Percentiles rank a stretch among this genome's conserved stretches.
Conservation (phyloP, 2,888 invertebrate species). For the Erebia epiphron region DNA sequence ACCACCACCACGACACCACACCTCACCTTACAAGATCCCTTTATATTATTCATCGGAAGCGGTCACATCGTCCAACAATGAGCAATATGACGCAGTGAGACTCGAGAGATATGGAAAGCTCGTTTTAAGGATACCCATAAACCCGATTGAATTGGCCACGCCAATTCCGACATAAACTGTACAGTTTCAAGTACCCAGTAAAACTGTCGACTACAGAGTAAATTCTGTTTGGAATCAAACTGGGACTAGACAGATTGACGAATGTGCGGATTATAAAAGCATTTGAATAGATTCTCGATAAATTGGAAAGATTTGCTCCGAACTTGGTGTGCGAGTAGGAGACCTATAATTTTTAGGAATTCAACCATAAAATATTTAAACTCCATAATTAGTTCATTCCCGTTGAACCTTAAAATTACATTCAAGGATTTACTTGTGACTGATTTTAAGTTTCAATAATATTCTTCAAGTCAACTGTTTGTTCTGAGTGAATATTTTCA, state of each 20-base stretch:
- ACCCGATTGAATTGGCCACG: conserved; percentile 3
- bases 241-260: background rate
- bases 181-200: conserved; percentile 11
- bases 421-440: too few species aligned
- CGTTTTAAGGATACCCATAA: background rate
- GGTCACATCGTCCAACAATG: too few species aligned
- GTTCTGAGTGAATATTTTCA: too few species aligned
- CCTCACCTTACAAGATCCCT: too few species aligned
- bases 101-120: too few species aligned
- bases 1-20: too few species aligned
- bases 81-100: too few species aligned
- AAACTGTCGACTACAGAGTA: conserved; percentile 3
- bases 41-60: too few species aligned
- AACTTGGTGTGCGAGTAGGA: background rate
- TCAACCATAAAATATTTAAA: background rate
- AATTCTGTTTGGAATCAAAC: background rate
- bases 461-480: too few species aligned
- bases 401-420: too few species aligned
- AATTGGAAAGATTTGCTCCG: background rate
- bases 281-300: background rate
- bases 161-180: background rate
- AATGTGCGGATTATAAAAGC: background rate
- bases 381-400: background rate
- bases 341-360: background rate
- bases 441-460: too few species aligned